Evolutionary conservation across 2,888 invertebrate species (phyloP).

Genomic region (Oscheius sp.): DNA sequence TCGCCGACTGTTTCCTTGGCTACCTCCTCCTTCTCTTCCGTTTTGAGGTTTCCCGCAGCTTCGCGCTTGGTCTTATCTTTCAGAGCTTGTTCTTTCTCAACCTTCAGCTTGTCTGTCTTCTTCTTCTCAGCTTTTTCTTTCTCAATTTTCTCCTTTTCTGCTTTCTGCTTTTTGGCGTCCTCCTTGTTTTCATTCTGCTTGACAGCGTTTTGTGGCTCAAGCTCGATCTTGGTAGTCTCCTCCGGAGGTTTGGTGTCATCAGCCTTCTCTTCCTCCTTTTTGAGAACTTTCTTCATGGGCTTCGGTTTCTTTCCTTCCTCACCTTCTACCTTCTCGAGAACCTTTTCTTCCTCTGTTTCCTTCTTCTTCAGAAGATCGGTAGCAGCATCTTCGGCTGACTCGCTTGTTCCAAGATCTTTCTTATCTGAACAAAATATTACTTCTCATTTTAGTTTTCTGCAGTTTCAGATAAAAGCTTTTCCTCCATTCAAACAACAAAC

Average conservation of each 20-base stretch:
- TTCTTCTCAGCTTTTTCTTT: conserved; percentile 29
- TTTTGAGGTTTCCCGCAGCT: background rate
- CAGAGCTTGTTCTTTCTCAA: conserved; percentile 37
- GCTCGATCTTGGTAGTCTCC: conserved; percentile 1
- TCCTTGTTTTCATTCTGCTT: conserved; percentile 21
- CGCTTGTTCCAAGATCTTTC: background rate
- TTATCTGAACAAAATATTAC: conserved; percentile 30
- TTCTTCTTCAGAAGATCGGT: conserved; percentile 28
- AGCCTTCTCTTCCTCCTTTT: conserved; percentile 31
- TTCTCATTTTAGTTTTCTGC: background rate
- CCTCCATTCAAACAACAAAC: conserved; percentile 20
- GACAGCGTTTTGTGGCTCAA: conserved; percentile 28
- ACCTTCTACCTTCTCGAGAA: conserved; percentile 9
- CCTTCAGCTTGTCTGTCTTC: conserved; percentile 40
- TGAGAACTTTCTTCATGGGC: conserved; percentile 32
- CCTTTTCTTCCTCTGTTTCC: conserved; percentile 34
- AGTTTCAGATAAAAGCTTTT: conserved; percentile 2
- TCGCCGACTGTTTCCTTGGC: conserved; percentile 12
- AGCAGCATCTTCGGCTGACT: conserved; percentile 17
- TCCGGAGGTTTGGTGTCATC: conserved; percentile 10
- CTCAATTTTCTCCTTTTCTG: conserved; percentile 10
- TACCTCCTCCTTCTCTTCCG: background rate
- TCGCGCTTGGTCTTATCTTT: conserved; percentile 17
- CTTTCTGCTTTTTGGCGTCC: conserved; percentile 27
- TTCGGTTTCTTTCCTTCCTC: conserved; percentile 31